These are phyloP conservation scores for Pogona vitticeps DNA, from an alignment of 2,113 vertebrate species.

Conservation along the genomic window DNA sequence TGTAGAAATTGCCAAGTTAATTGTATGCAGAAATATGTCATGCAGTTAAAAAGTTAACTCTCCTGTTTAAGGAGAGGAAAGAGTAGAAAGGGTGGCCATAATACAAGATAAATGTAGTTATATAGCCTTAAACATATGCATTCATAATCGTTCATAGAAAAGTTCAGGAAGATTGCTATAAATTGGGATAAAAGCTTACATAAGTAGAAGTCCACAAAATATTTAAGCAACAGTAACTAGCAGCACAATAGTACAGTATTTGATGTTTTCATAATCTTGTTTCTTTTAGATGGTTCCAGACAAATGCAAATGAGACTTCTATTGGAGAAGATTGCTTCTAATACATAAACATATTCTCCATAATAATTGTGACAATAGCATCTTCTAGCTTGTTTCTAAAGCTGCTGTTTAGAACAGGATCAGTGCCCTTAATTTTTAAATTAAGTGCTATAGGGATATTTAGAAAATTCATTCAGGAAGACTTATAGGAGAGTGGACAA, in stretches of 20 bases:
- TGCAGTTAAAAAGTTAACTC: background rate
- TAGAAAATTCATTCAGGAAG: background rate
- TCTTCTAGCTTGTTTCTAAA: background rate
- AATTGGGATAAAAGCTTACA: no score
- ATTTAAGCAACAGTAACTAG: background rate
- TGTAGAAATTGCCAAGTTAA: background rate
- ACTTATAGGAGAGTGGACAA: no score
- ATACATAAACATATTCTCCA: background rate
- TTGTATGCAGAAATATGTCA: background rate
- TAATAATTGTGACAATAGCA: background rate
- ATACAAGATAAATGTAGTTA: conserved; percentile 12
- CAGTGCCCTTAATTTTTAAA: background rate
- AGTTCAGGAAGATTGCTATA: background rate
- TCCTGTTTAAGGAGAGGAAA: background rate
- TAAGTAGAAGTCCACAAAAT: background rate
- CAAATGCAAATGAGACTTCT: background rate
- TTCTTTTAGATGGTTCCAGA: background rate
- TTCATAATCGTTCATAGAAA: no score
- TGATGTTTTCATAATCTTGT: background rate
- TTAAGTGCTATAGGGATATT: background rate
- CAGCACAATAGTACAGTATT: background rate
- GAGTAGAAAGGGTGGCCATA: background rate
- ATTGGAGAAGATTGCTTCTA: background rate
- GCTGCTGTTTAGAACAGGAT: background rate
- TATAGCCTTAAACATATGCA: no score